phyloP scores from a whole-genome alignment of 2,113 vertebrate genomes.

The Stictonetta naevosa region DNA sequence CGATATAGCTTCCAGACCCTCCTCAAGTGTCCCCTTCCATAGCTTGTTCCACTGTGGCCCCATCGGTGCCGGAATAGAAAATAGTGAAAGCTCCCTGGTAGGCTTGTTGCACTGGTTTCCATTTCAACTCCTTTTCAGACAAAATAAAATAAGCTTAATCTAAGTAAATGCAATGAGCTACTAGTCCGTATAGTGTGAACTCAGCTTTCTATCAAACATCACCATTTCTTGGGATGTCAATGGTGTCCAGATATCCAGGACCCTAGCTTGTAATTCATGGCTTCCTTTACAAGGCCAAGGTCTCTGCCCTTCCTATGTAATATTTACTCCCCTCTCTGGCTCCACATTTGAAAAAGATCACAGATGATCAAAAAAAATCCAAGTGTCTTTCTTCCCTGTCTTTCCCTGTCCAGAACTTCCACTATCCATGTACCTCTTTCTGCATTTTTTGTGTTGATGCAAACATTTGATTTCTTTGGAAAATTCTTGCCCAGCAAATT shows the following conservation, averaged over 20 bases:
- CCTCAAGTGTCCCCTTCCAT: not conserved
- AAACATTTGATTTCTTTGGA: not conserved
- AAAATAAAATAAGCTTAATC: not conserved
- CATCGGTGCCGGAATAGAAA: not conserved
- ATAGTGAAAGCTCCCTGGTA: not conserved
- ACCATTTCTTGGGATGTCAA: not conserved
- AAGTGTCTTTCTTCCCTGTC: not conserved
- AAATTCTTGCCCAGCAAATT: not conserved
- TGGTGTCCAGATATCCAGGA: not conserved
- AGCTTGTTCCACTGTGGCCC: not conserved
- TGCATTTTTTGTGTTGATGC: not conserved
- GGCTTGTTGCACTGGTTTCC: not conserved
- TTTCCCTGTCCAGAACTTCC: not conserved
- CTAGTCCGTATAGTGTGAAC: not conserved
- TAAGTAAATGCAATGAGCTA: not conserved
- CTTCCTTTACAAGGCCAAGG: not conserved
- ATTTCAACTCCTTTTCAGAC: not conserved
- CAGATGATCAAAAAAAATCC: not conserved
- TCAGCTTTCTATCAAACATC: not conserved
- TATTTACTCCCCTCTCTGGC: not conserved
- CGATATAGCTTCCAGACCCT: not conserved
- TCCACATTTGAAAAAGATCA: not conserved
- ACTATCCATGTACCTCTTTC: not conserved
- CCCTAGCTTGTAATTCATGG: not conserved
- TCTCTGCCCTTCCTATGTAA: not conserved